These are phyloP conservation scores for Lepidostoma basale DNA, from an alignment of 1,140 invertebrate species.

Conservation along the genomic window DNA sequence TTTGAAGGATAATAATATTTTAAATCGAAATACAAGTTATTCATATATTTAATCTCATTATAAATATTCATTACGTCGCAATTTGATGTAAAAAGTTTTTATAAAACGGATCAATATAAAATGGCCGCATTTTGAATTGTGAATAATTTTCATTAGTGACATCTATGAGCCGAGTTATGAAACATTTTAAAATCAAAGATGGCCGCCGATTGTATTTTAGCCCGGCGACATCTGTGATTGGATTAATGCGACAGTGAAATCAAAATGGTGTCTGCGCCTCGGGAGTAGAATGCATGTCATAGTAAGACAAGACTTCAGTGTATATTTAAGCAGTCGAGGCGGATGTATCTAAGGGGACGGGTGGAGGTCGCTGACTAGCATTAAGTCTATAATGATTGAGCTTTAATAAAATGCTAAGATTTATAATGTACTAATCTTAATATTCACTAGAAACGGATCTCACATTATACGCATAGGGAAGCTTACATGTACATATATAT, in stretches of 20 bases:
- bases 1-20: conserved; percentile 9
- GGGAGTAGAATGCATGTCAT: too few relatives aligned
- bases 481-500: too few relatives aligned
- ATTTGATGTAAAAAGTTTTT: background rate
- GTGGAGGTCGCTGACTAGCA: conserved; percentile 8
- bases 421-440: conserved; percentile 27
- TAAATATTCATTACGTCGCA: background rate
- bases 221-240: too few relatives aligned
- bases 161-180: background rate
- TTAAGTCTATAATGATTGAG: conserved; percentile 35
- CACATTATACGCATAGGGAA: conserved; percentile 1
- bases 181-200: background rate
- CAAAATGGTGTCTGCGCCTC: too few relatives aligned
- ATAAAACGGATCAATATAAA: background rate
- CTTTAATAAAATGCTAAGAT: conserved; percentile 44
- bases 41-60: background rate
- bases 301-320: too few relatives aligned
- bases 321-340: too few relatives aligned
- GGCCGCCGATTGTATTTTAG: too few relatives aligned
- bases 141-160: background rate
- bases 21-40: conserved; percentile 6
- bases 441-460: conserved; percentile 20
- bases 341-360: too few relatives aligned
- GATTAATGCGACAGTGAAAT: too few relatives aligned
- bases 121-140: background rate